Conservation (phyloP, 1,140 invertebrate genomes). For the Hypothenemus hampei region DNA sequence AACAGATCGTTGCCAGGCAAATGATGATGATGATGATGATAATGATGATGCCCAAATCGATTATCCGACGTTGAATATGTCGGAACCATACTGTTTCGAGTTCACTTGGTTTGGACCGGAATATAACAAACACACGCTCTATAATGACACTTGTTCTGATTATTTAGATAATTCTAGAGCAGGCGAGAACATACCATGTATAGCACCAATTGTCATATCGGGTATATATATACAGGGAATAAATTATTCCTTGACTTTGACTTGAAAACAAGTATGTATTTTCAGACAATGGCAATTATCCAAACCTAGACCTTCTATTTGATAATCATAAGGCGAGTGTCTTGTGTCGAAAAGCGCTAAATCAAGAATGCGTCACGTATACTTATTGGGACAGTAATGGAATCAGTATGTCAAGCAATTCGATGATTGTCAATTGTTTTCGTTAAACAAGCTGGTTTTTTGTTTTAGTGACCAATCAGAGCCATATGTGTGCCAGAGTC, state of each 20-base stretch:
- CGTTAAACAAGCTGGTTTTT: neutral
- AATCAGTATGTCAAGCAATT: conserved; percentile 40
- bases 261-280: conserved; percentile 8
- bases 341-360: conserved; percentile 45
- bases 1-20: neutral
- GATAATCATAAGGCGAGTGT: conserved; percentile 41
- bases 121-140: conserved; percentile 47
- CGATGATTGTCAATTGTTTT: neutral
- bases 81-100: conserved; percentile 46
- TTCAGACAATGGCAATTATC: conserved; percentile 48
- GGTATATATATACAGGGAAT: conserved; percentile 44
- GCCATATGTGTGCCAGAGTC: conserved; percentile 51
- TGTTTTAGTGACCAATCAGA: conserved; percentile 50
- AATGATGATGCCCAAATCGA: neutral
- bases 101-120: conserved; percentile 54
- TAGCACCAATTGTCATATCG: conserved; percentile 49
- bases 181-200: conserved; percentile 46
- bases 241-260: neutral
- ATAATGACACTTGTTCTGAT: conserved; percentile 51
- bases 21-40: neutral
- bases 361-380: conserved; percentile 51
- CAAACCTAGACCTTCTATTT: conserved; percentile 29
- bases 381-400: conserved; percentile 50
- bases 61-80: conserved; percentile 14
- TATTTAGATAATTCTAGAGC: conserved; percentile 44